Evolutionary conservation across 2,888 invertebrate genomes (phyloP), one percentile per base, ranked within the genome.

Genomic region (Tachina lurida): DNA sequence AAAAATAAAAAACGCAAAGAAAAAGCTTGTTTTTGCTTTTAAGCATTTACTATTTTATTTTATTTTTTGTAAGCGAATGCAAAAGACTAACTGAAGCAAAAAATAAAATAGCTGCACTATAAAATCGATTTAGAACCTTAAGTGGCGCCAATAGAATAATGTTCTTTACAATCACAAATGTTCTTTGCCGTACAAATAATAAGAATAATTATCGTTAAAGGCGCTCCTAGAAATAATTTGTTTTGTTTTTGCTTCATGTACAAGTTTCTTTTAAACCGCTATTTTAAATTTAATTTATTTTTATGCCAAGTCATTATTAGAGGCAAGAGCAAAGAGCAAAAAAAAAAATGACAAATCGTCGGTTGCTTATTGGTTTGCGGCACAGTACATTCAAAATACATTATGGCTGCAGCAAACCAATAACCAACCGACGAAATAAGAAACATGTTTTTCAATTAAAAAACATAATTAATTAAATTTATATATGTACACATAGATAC

Each of bases 121-220:
- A 63, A 75, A 79, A 79, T 75, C 79, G 65, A 76, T 80, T 76
- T 75, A 71, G 80, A 58, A 80, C 84, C 71, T 80, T 71, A 58
- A 80, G 75, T 84, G 84, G 84, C 84, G 84, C 84, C 84, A 84
- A 56, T 52, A 65, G 65, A 56, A 63, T 75, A 75, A 43, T 63
- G 62, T 75, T 43, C 43, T 41, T 9, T n/a, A 62, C 73, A 74
- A 62, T 49, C 49, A 41, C 47, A 67, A 65, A 67, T 77, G 49
- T 58, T 67, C 47, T 68, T 58, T 60, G 22, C 17, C 5, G 58
- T 22, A 65, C 31, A 79, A 56, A 56, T 73, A 79, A 73, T 65
- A 71, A 73, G 79, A 79, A 79, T 65, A 73, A 71, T 79, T 79
- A 79, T 56, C 43, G 47, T 47, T 75, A 60, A 62, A 81, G 81